These are phyloP conservation scores for Andricus curvator DNA, from an alignment of 2,888 invertebrate genomes.

Conservation along the genomic window DNA sequence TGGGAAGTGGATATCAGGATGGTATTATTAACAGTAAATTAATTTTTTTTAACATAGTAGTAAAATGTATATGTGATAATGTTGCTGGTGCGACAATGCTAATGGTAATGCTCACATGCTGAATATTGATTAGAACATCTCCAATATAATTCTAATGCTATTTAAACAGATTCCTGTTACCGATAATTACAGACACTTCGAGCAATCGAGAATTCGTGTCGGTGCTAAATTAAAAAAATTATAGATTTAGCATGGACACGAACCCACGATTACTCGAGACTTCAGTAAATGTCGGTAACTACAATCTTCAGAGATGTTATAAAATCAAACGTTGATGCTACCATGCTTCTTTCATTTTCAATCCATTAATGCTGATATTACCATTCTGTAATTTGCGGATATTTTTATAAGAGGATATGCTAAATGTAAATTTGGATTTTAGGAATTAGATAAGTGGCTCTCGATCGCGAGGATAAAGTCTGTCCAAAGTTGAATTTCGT, in stretches of 20 bases:
- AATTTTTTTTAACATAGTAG: neutral
- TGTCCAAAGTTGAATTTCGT: slow-evolving; percentile 4
- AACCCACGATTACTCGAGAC: no score
- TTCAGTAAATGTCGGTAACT: neutral
- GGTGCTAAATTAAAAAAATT: no score
- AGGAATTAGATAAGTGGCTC: slow-evolving; percentile 11
- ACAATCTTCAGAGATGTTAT: neutral
- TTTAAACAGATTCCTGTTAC: no score
- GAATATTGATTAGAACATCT: neutral
- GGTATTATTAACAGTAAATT: neutral
- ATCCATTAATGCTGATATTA: neutral
- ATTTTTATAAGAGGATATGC: neutral
- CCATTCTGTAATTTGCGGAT: neutral
- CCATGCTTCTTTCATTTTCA: neutral
- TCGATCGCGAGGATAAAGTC: slow-evolving; percentile 26
- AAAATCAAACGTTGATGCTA: neutral
- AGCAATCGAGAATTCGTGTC: no score
- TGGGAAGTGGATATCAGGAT: neutral
- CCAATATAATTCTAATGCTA: neutral
- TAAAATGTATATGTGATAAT: neutral
- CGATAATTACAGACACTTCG: no score
- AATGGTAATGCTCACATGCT: neutral
- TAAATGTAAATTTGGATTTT: neutral
- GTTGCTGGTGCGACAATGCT: neutral
- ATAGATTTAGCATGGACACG: no score